Evolutionary conservation across 2,888 invertebrate genomes (phyloP).

Genomic region (Leptinotarsa peninsularis): DNA sequence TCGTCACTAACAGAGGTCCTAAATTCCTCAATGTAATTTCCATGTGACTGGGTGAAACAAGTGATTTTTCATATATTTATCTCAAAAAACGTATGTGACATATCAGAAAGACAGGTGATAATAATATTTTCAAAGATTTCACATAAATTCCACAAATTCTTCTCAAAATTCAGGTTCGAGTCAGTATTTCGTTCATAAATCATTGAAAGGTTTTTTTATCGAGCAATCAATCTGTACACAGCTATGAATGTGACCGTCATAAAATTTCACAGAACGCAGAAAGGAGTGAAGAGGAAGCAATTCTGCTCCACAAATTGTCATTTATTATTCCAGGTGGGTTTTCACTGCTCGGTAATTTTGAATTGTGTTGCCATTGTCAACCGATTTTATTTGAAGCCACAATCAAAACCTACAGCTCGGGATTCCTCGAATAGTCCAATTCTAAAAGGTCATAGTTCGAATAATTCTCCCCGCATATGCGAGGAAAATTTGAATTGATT

Average conservation of each 20-base stretch:
- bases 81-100: too few species aligned
- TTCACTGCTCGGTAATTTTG: neutral
- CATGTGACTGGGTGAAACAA: too few species aligned
- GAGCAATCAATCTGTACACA: neutral
- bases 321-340: neutral
- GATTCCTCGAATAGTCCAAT: neutral
- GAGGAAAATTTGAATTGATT: neutral
- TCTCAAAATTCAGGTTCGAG: too few species aligned
- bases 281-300: neutral
- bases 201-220: neutral
- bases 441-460: neutral
- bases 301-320: constrained; percentile 3
- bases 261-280: neutral
- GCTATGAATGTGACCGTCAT: neutral
- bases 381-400: neutral
- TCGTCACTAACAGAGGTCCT: too few species aligned
- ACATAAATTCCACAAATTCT: too few species aligned
- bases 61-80: too few species aligned
- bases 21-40: too few species aligned
- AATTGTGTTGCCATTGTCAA: constrained; percentile 14
- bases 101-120: too few species aligned
- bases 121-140: too few species aligned
- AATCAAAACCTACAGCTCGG: neutral
- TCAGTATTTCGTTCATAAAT: too few species aligned
- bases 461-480: neutral